These are phyloP conservation scores for Leucophenga varia DNA, from an alignment of 1,140 invertebrate species.

Conservation along the genomic window DNA sequence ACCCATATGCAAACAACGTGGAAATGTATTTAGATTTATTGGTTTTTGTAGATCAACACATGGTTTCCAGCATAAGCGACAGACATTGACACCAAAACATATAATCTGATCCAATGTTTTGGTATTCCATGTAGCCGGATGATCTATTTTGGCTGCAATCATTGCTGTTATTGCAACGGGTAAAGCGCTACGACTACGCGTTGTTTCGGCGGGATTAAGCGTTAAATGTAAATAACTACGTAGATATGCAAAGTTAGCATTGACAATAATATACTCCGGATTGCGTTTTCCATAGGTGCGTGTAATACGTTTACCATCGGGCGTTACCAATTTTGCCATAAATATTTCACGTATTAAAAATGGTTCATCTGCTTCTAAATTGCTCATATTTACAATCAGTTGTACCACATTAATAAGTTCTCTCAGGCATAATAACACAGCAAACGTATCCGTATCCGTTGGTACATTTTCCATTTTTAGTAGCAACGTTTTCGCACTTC, in stretches of 20 bases:
- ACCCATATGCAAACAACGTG: conserved; percentile 7
- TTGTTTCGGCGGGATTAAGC: conserved; percentile 1
- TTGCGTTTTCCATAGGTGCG: conserved; percentile 3
- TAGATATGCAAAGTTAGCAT: conserved; percentile 13
- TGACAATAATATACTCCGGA: conserved; percentile 11
- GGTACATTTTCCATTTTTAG: conserved; percentile 1
- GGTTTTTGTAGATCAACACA: background rate
- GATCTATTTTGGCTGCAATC: conserved; percentile 17
- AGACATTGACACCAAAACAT: conserved; percentile 16
- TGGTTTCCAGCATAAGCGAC: conserved; percentile 6
- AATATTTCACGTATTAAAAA: conserved; percentile 12
- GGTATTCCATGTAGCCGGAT: conserved; percentile 17
- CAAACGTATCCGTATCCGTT: conserved; percentile 8
- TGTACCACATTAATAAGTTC: conserved; percentile 11
- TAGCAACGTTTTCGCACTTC: too few species aligned
- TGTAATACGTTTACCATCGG: conserved; percentile 1
- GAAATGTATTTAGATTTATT: conserved; percentile 5
- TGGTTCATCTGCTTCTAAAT: background rate
- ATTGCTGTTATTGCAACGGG: conserved; percentile 11
- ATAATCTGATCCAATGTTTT: conserved; percentile 13
- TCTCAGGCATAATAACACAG: conserved; percentile 12
- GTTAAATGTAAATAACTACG: conserved; percentile 6
- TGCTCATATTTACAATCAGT: conserved; percentile 7
- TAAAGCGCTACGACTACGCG: conserved; percentile 9
- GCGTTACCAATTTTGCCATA: conserved; percentile 5